phyloP scores from a whole-genome alignment of 2,888 invertebrate genomes.

The Mechanitis mazaeus region DNA sequence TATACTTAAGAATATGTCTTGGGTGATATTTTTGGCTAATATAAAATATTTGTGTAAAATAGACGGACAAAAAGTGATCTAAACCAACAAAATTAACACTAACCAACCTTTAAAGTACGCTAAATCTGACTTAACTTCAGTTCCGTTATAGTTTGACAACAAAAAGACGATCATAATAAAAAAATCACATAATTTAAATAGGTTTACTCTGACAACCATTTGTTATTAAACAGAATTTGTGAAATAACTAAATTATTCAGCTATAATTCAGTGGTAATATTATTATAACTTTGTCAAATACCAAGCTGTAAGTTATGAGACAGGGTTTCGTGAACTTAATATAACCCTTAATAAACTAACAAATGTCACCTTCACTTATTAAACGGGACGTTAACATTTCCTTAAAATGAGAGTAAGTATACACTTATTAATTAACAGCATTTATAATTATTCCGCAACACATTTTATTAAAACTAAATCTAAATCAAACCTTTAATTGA shows the following conservation, averaged over 20 bases:
- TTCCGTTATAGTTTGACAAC: too few relatives aligned
- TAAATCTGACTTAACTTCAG: too few relatives aligned
- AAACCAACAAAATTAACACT: too few relatives aligned
- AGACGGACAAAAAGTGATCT: too few relatives aligned
- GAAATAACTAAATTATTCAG: conserved; percentile 1
- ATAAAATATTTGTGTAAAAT: too few relatives aligned
- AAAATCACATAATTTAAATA: background rate
- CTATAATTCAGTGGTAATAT: conserved; percentile 6
- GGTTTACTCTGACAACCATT: background rate
- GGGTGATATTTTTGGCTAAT: background rate
- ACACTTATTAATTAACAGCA: background rate
- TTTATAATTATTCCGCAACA: too few relatives aligned
- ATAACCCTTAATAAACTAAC: conserved; percentile 18
- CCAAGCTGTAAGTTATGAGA: conserved; percentile 18
- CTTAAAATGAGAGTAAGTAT: background rate
- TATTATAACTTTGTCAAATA: conserved; percentile 9
- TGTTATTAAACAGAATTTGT: background rate
- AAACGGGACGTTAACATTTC: background rate
- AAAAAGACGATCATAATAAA: background rate
- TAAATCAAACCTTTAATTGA: too few relatives aligned
- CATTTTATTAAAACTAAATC: too few relatives aligned
- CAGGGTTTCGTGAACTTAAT: conserved; percentile 10
- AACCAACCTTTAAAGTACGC: too few relatives aligned
- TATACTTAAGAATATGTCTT: conserved; percentile 7
- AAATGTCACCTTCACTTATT: background rate